These are phyloP conservation scores for Lamellibrachia luymesi DNA, from an alignment of 1,140 invertebrate genomes.

Conservation along the genomic window DNA sequence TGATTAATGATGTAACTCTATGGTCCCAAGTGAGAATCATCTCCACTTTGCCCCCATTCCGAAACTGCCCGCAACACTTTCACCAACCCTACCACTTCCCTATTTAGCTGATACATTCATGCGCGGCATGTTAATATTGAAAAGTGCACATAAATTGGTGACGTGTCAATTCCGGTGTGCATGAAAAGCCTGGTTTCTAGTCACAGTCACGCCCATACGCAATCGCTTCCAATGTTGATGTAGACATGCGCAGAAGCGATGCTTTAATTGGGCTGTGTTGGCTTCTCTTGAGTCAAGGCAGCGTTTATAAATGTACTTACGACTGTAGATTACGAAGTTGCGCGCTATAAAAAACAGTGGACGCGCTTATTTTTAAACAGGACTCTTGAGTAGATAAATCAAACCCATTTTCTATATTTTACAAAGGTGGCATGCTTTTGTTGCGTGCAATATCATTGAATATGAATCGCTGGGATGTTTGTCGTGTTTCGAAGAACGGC, in stretches of 20 bases:
- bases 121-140: too few species aligned
- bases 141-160: too few species aligned
- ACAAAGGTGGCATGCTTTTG: not conserved
- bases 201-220: too few species aligned
- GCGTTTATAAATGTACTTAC: not conserved
- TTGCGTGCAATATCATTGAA: not conserved
- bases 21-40: too few species aligned
- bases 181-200: too few species aligned
- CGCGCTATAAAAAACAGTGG: not conserved
- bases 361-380: not conserved
- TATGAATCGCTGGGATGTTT: not conserved
- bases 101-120: too few species aligned
- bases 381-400: not conserved
- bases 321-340: not conserved
- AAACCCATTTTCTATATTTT: not conserved
- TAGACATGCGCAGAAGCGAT: not conserved
- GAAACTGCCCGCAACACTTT: too few species aligned
- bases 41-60: too few species aligned
- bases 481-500: not conserved
- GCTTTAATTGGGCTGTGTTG: not conserved
- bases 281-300: not conserved
- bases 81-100: too few species aligned
- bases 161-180: too few species aligned
- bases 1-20: too few species aligned
- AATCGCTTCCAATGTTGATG: not conserved